These are phyloP conservation scores for Furcifer pardalis DNA, from an alignment of 2,797 vertebrate species.

Conservation along the genomic window DNA sequence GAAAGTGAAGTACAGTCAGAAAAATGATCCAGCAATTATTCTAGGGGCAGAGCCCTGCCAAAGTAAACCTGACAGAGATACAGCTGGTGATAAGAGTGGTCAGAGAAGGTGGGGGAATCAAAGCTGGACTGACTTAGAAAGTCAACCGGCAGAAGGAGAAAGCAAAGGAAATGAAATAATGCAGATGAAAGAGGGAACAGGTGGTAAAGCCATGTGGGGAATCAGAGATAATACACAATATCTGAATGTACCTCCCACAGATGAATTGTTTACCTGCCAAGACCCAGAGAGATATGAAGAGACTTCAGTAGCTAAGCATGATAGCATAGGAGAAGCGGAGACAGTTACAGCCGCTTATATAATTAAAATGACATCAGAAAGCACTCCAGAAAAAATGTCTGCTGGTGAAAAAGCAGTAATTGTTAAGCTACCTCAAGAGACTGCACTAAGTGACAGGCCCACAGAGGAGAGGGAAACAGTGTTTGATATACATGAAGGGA, in stretches of 20 bases:
- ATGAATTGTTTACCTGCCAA: conserved; percentile 74
- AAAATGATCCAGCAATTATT: conserved; percentile 39
- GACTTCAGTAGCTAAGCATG: conserved; percentile 68
- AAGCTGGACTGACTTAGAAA: conserved; percentile 54
- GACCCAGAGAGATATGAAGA: conserved; percentile 68
- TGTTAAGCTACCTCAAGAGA: conserved; percentile 81
- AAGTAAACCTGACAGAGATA: conserved; percentile 41
- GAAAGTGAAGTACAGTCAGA: conserved; percentile 21
- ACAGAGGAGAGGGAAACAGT: conserved; percentile 78
- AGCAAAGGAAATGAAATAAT: conserved; percentile 8
- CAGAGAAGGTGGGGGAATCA: conserved; percentile 30
- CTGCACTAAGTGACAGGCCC: conserved; percentile 79
- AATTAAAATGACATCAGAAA: conserved; percentile 82
- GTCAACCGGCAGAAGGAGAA: conserved; percentile 37
- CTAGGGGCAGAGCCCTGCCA: conserved; percentile 32
- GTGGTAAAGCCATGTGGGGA: conserved; percentile 49
- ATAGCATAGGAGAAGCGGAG: conserved; percentile 67
- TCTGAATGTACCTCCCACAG: conserved; percentile 45
- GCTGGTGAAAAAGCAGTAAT: conserved; percentile 80
- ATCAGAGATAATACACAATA: conserved; percentile 27
- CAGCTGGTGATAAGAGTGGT: conserved; percentile 45
- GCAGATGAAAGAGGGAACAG: conserved; percentile 56
- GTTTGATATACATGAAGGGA: conserved; percentile 81
- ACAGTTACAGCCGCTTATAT: conserved; percentile 73
- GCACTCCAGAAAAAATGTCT: conserved; percentile 78